phyloP scores from a whole-genome alignment of 2,888 invertebrate genomes.

The Craniophora ligustri region DNA sequence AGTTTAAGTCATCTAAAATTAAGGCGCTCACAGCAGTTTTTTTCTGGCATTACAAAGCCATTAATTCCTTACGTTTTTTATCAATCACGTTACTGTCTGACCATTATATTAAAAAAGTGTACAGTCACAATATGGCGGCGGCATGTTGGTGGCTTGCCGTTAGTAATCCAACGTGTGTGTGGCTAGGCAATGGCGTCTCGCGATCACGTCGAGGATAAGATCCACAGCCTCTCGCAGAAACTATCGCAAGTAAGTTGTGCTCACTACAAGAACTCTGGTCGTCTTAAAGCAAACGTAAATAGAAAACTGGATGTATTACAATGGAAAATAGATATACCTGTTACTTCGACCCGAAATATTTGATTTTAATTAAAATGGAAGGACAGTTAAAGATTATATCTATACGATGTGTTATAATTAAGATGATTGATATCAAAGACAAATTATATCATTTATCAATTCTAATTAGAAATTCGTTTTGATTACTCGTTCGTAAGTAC shows the following conservation, averaged over 20 bases:
- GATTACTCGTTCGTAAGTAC: too few species aligned
- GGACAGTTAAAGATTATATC: too few species aligned
- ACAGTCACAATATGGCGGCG: constrained; percentile 71
- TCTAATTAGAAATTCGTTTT: too few species aligned
- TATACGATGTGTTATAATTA: too few species aligned
- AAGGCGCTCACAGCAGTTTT: neutral
- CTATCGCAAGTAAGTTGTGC: constrained; percentile 91
- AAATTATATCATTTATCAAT: too few species aligned
- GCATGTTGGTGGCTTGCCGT: constrained; percentile 79
- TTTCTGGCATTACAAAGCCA: neutral
- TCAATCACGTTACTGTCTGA: neutral
- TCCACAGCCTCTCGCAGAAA: constrained; percentile 92
- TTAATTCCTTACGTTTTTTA: neutral
- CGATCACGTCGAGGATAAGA: constrained; percentile 92
- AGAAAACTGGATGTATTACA: too few species aligned
- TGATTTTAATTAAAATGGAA: too few species aligned
- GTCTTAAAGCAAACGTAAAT: too few species aligned
- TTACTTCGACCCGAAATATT: too few species aligned
- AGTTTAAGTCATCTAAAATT: too few species aligned
- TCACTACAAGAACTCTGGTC: constrained; percentile 68
- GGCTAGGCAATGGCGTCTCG: constrained; percentile 92
- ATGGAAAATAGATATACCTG: too few species aligned
- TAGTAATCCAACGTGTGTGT: constrained; percentile 86
- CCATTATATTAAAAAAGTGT: constrained; percentile 54
- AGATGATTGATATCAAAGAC: too few species aligned